Base-by-base conservation (phyloP, 2,888 invertebrate species). In the Amphiduros pacificus region DNA sequence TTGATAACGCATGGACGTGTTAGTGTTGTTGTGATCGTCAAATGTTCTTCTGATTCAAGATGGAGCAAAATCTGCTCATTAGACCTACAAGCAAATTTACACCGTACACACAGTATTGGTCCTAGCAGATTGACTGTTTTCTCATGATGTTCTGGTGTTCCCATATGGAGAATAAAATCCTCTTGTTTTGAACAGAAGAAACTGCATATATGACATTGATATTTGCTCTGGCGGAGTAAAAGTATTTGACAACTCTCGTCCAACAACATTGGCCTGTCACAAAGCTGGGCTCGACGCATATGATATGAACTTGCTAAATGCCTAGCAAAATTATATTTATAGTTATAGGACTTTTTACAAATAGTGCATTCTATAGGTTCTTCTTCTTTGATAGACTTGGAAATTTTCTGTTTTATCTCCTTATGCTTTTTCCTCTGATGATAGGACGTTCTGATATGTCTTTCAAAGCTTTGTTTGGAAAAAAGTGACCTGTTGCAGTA, bases 281-380 rank as follows among this genome's bases (percentile, higher is more conserved):
- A 70, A 5, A 63, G 69, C 32, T 63, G 86, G 84, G 50, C 85
- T 76, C 90, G 90, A 64, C 91, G 87, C 73, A 90, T 91, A 81
- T 94, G 93, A 79, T 90, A 92, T 78, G 91, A 91, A 0, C 92
- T 92, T 72, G 93, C 89, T 63, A 94, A 85, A 61, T 81, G 81
- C 26, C 75, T 64, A 2, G 77, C 74, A 57, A 79, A 68, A 31
- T 73, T 75, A 55, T 76, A 77, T 59, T 76, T 74, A 60, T 74
- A 75, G 51, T 67, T 64, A 61, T 77, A 80, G 32, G 68, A 74
- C 61, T 74, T 74, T 51, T 74, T 71, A 69, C 81, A 81, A 20
- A 78, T 66, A 3, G 67, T 61, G 62, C 81, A 78, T 4, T 48
- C 92, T 92, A 91, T 41, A 31, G 6, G 28, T 31, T 48, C 50